Evolutionary conservation across 2,888 invertebrate genomes (phyloP).

Genomic region (Coecobrya sp.): DNA sequence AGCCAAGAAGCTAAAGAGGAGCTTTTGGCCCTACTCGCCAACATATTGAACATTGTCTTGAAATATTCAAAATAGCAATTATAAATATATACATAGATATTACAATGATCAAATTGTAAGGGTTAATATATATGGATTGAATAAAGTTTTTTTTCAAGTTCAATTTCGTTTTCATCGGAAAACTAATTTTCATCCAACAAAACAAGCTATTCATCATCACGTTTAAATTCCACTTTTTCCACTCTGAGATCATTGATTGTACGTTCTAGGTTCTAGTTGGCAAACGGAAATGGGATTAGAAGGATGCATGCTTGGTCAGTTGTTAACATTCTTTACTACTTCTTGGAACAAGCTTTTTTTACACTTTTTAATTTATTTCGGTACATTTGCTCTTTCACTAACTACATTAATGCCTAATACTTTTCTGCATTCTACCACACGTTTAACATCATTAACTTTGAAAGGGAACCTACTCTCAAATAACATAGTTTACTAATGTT

Average conservation of each 20-base stretch:
- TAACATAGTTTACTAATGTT: background rate
- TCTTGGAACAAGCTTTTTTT: background rate
- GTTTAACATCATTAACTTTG: constrained; percentile 4
- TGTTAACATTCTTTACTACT: background rate
- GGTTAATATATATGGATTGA: background rate
- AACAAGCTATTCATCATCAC: too few relatives aligned
- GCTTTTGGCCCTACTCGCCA: constrained; percentile 88
- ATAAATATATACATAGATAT: background rate
- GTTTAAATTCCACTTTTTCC: constrained; percentile 53
- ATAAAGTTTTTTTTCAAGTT: background rate
- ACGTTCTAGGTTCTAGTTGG: constrained; percentile 62
- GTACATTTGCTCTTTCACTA: too few relatives aligned
- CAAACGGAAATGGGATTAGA: constrained; percentile 42
- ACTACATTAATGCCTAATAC: background rate
- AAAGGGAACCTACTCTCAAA: background rate
- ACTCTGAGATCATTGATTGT: background rate
- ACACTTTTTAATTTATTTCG: background rate
- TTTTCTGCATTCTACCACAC: background rate
- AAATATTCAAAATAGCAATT: constrained; percentile 84
- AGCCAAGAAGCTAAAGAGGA: constrained; percentile 89
- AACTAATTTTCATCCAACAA: too few relatives aligned
- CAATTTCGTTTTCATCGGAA: background rate
- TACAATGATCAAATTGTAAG: too few relatives aligned
- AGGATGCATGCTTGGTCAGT: constrained; percentile 18
- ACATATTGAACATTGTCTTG: constrained; percentile 89